Conservation (phyloP, 2,113 vertebrate genomes). For the Pygathrix nemaeus region DNA sequence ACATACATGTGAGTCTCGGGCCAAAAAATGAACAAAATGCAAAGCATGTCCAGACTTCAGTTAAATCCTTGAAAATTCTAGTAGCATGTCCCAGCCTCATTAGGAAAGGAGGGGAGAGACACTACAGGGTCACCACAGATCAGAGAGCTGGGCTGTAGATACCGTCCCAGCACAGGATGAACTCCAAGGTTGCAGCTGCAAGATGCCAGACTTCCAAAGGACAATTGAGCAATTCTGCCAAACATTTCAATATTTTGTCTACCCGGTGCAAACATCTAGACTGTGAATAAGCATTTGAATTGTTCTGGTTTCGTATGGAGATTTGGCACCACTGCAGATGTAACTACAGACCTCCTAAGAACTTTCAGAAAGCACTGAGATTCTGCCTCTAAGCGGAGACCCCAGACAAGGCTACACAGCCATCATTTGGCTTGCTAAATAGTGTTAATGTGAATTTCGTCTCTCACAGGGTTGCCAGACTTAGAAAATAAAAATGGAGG, state of each 20-base stretch:
- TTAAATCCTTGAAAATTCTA: constrained; percentile 55
- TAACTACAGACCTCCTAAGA: neutral
- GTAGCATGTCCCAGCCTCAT: neutral
- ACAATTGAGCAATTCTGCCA: constrained; percentile 19
- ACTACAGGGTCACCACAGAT: neutral
- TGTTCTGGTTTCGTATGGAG: constrained; percentile 10
- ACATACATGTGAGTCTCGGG: neutral
- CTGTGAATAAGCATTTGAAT: neutral
- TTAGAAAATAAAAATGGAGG: neutral
- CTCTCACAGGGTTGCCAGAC: neutral
- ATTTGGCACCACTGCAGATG: neutral
- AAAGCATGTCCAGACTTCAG: constrained; percentile 6
- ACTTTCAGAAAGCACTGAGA: constrained; percentile 24
- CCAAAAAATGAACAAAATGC: constrained; percentile 72
- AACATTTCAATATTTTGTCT: constrained; percentile 70
- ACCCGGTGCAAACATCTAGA: constrained; percentile 12
- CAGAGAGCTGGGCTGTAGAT: neutral
- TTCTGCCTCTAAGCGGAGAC: neutral
- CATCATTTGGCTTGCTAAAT: neutral
- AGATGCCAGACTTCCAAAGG: constrained; percentile 19
- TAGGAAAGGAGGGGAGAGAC: neutral
- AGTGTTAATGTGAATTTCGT: neutral
- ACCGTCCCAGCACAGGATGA: neutral
- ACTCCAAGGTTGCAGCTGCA: neutral
- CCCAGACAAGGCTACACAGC: neutral